Evolutionary conservation across 2,113 vertebrate genomes (phyloP).

Genomic region (Spermophilus dauricus): DNA sequence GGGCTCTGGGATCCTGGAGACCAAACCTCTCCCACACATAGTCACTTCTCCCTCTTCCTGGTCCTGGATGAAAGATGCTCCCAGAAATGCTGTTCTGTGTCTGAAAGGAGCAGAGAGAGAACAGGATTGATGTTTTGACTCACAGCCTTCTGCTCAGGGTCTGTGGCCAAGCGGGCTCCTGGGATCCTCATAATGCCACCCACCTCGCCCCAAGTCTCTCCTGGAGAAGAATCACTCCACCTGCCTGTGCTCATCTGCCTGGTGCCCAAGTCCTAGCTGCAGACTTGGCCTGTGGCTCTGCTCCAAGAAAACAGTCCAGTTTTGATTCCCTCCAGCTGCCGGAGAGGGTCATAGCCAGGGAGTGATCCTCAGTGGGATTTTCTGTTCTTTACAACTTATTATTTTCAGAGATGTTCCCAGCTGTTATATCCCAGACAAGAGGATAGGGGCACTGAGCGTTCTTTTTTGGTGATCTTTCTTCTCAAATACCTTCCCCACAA

Average conservation of each 20-base stretch:
- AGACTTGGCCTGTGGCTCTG: not conserved
- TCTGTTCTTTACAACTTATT: slow-evolving; percentile 56
- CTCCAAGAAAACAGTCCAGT: slow-evolving; percentile 43
- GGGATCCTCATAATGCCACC: not conserved
- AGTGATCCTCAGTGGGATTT: not conserved
- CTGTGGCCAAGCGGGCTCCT: not conserved
- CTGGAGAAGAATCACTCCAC: not conserved
- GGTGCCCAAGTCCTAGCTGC: not conserved
- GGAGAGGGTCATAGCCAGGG: slow-evolving; percentile 14
- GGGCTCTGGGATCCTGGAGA: not conserved
- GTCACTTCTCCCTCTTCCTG: not conserved
- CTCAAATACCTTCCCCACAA: not conserved
- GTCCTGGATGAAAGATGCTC: not conserved
- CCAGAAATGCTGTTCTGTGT: not conserved
- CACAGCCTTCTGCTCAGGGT: not conserved
- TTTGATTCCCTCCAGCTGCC: slow-evolving; percentile 12
- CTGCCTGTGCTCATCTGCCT: not conserved
- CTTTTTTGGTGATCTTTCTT: not conserved
- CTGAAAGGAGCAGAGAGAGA: not conserved
- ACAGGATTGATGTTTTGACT: not conserved
- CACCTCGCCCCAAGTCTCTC: not conserved
- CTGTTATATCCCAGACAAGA: slow-evolving; percentile 51
- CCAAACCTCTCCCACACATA: not conserved
- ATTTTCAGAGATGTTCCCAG: slow-evolving; percentile 62
- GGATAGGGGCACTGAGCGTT: slow-evolving; percentile 1